Evolutionary conservation across 2,113 vertebrate species (phyloP).

Genomic region (Nettapus auritus): DNA sequence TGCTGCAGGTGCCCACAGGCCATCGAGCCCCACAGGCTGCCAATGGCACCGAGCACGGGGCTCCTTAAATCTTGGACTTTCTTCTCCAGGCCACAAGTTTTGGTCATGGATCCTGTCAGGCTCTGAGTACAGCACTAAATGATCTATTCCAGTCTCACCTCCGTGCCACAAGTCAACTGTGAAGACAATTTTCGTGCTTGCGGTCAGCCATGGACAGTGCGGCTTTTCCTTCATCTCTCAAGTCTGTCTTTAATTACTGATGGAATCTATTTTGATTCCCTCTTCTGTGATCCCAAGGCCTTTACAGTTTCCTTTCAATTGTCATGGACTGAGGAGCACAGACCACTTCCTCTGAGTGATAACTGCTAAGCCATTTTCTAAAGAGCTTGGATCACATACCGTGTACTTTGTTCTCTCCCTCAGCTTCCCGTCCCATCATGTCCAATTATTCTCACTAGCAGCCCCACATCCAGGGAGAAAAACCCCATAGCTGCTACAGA

Average conservation of each 20-base stretch:
- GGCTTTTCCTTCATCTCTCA: not conserved
- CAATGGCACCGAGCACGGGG: accelerated
- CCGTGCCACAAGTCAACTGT: not conserved
- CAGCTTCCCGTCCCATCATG: not conserved
- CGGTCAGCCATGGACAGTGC: not conserved
- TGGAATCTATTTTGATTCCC: not conserved
- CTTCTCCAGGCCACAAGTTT: not conserved
- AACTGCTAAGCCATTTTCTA: not conserved
- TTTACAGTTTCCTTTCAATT: not conserved
- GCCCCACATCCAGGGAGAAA: not conserved
- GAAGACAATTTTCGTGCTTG: not conserved
- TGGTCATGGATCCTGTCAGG: not conserved
- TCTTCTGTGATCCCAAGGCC: not conserved
- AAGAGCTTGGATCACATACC: not conserved
- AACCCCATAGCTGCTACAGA: not conserved
- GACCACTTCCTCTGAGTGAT: not conserved
- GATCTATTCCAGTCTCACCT: not conserved
- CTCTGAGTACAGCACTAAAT: not conserved
- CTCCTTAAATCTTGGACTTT: not conserved
- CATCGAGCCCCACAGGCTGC: not conserved
- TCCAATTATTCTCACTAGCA: not conserved
- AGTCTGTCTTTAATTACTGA: not conserved
- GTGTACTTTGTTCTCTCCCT: not conserved
- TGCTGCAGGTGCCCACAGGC: not conserved
- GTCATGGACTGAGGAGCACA: not conserved